Evolutionary conservation across 1,140 invertebrate species (phyloP).

Genomic region (Drosophila nikananu): DNA sequence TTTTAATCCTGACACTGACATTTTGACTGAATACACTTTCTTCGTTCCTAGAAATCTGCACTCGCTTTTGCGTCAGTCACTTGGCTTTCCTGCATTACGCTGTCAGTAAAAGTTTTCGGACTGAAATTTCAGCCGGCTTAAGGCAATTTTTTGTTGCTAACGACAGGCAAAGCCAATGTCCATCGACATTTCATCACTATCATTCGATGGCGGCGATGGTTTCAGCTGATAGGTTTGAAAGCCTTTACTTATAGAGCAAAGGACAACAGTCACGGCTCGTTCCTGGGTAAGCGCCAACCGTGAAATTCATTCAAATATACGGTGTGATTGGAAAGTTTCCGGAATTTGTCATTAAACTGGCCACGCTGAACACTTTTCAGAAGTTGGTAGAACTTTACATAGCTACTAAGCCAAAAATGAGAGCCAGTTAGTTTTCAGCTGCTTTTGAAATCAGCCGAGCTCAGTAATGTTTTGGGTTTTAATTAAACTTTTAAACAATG

Average conservation of each 20-base stretch:
- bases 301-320: no score
- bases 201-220: neutral
- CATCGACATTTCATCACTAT: neutral
- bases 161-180: neutral
- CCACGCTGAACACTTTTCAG: no score
- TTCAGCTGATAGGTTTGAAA: conserved; percentile 1
- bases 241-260: neutral
- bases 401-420: no score
- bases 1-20: neutral
- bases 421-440: no score
- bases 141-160: conserved; percentile 1
- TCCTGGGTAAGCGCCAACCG: neutral
- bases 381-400: no score
- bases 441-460: no score
- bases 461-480: no score
- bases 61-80: neutral
- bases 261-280: neutral
- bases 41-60: neutral
- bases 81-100: conserved; percentile 4
- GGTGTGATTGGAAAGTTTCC: no score
- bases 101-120: conserved; percentile 13
- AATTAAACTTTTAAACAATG: no score
- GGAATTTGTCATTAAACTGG: no score
- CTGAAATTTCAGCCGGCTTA: conserved; percentile 13
- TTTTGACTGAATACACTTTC: neutral